Base-by-base conservation (phyloP, 2,113 vertebrate species). In the Oreochromis spilurus region DNA sequence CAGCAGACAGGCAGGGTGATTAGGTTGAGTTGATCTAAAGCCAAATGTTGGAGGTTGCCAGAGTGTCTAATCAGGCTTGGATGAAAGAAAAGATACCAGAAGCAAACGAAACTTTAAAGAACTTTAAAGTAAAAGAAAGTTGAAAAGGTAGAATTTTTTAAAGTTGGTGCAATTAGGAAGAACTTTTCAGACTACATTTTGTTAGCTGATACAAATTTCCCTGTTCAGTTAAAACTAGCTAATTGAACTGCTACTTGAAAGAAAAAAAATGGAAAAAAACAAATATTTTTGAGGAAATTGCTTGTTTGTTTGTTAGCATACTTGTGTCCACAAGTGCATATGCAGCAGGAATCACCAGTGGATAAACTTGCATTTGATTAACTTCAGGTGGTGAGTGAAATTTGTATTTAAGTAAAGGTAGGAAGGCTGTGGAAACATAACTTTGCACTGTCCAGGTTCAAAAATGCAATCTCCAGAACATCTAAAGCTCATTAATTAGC, bases 1-100 rank as follows among this genome's bases (percentile, higher is more conserved):
- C 57, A 67, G 82, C 70, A 85, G 88, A 90, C 82, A 87, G 85
- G 17, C 78, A 81, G 70, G 54, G 58, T 72, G 26, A 77, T 77
- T 70, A 86, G 34, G 43, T 77, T 80, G 45, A 86, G 45, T 21
- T 72, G 53, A 86, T 86, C 77, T 57, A 65, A 88, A 81, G 40
- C 24, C 2, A 62, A 81, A 62, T 5, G 9, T 26, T 55, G 19
- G 79, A 82, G 77, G 84, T 83, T 90, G 77, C 34, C 31, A 31
- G 55, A 3, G 31, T 19, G 48, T 88, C 43, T 65, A 55, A 88
- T 79, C 57, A 72, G 82, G 16, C 60, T 57, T 12, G 12, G 38
- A 62, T 84, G 21, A 90, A 91, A 92, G 36, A 58, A 62, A 77
- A 57, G 19, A 53, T 7, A 53, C 31, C 6, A 55, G 6, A 52